Evolutionary conservation across 1,140 invertebrate genomes (phyloP), one percentile per base, ranked within the genome.

Genomic region (Ectropis grisescens): DNA sequence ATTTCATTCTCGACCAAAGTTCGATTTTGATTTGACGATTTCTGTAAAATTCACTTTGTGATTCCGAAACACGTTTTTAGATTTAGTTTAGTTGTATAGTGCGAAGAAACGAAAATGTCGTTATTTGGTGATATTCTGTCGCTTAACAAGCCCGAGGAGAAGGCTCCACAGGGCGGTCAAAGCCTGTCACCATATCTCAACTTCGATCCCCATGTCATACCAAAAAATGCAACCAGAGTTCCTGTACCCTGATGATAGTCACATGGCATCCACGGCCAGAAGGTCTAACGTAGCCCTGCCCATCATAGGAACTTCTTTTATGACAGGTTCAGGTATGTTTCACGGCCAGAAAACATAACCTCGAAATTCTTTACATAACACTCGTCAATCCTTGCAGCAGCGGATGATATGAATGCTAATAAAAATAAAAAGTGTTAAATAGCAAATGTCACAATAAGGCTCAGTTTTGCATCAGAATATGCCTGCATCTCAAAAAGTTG

Each of bases 111-210:
- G 4, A 70, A 74, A 64, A 80, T 80, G 75, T 80, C 75, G 19
- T 36, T 80, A 25, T 74, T 80, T 43, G 50, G 72, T 53, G 75
- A 80, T 54, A 68, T 80, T 48, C 35, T 80, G 16, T 69, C 66
- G 3, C 46, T 68, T 33, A 68, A 59, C 25, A 74, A 70, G 46
- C 74, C 64, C 62, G 70, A 80, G 30, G 70, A 75, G 23, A 69
- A 50, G 41, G 11, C 53, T 43, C 30, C 62, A 62, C 23, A 44
- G 53, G 9, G 46, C 58, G 19, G 58, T 84, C 13, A 85, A 85
- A n/a, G n/a, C 9, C 78, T 95, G 11, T 97, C 94, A 42, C 95
- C 95, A 2, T 98, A 97, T 72, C 84, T 98, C 47, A 97, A 96
- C 80, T 93, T 96, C 75, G 93, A 97, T 76, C 93, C 95, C 14